phyloP scores from a whole-genome alignment of 2,797 vertebrate genomes.

The Podargus strigoides region DNA sequence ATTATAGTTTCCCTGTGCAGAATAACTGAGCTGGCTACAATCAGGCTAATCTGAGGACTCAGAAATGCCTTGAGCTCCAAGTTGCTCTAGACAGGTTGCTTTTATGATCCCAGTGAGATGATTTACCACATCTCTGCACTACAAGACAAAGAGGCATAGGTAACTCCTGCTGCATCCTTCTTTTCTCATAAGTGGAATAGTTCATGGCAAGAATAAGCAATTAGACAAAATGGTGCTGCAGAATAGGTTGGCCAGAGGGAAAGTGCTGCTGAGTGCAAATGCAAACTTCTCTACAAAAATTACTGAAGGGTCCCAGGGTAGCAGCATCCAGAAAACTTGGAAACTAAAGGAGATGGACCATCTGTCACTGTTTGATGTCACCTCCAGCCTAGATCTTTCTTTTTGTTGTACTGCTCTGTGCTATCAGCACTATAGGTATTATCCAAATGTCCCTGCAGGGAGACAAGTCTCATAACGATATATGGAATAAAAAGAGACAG shows the following conservation, averaged over 20 bases:
- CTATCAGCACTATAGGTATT: not conserved
- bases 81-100: not conserved
- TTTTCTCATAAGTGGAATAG: not conserved
- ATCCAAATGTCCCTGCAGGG: not conserved
- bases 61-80: not conserved
- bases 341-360: not conserved
- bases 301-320: too few relatives aligned
- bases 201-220: not conserved
- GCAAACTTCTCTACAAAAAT: not conserved
- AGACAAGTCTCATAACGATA: not conserved
- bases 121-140: not conserved
- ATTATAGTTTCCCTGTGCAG: not conserved
- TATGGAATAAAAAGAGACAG: not conserved
- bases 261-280: too few relatives aligned
- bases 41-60: not conserved
- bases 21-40: not conserved
- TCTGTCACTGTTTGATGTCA: accelerated
- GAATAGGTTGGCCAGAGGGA: not conserved
- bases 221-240: not conserved
- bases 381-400: not conserved
- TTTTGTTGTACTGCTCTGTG: not conserved
- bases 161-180: not conserved
- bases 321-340: not conserved
- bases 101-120: not conserved
- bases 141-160: not conserved